Evolutionary conservation across 1,140 invertebrate species (phyloP), one percentile per base, ranked within the genome.

Genomic region (Pseudomyrmex pallidus): DNA sequence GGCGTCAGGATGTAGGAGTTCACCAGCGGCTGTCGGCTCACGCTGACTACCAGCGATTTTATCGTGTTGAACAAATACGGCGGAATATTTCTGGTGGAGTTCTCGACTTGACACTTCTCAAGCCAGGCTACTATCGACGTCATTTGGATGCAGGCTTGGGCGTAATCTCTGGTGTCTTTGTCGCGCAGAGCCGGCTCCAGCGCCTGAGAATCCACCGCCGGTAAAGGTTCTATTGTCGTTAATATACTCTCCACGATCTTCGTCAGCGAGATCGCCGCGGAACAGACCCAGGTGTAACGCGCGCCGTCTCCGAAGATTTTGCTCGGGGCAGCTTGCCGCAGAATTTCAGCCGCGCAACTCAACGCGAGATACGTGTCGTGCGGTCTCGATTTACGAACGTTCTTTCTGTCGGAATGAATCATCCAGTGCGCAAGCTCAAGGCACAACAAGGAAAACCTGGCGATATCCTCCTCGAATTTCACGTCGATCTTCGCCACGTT

Each of bases 1-100:
- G 97, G 97, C 2, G 95, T 96, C 13, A 96, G 89, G 2, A 96
- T 95, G 88, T 96, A 96, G 87, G 95, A 95, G 93, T 97, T 96
- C 20, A 97, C 94, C 56, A 96, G 84, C 48, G 96, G 94, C 82
- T 96, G 93, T 84, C 96, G 92, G 78, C 96, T 93, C 57, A 97
- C 80, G 90, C 95, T 95, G 82, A 96, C 87, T 82, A 96, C 93
- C 20, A 95, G 82, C 84, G 92, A 90, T 83, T 93, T 90, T 85
- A 94, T 85, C 83, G 90, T 83, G 78, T 90, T 82, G 66, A 92
- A 92, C 61, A 95, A 87, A 84, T 95, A 95, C 61, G 83, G 87
- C 77, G 95, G 95, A 87, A 95, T 94, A 82, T 93, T 93, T 82
- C 91, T 90, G 78, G 90, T 46, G 2, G 52, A 76, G 3, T 52